Base-by-base conservation (phyloP, 2,113 vertebrate genomes). In the Otolemur garnettii region DNA sequence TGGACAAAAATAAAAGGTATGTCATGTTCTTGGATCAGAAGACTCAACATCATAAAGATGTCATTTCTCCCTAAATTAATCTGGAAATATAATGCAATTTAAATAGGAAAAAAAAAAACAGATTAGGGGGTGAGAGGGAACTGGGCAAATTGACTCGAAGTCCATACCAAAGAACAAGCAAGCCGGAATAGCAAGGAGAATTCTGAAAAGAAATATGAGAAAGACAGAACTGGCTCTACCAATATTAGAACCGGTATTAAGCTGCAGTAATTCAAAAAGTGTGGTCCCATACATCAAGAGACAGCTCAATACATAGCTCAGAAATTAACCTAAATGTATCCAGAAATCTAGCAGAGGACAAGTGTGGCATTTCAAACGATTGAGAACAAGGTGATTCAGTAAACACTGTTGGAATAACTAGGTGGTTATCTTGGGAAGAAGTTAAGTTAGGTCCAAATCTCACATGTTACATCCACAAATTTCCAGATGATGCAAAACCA, bases 321-420 rank as follows among this genome's bases (percentile, higher is more conserved):
- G 42, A 94, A 93, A 66, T 45, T 87, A 95, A 57, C 30, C 57
- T 85, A 78, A 78, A 53, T 78, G 80, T 42, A 74, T 30, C 42
- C n/a, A 92, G 81, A 92, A 72, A 92, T 85, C 85, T 81, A 91
- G 42, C 79, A 33, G 78, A 91, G 30, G 93, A 74, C 88, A 91
- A 95, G 42, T 9, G 55, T 60, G 55, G 12, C 87, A 57, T 87
- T 78, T 97, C 64, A 96, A 87, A 77, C 57, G 77, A 5, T 22
- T 5, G 89, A 38, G 21, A 88, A 84, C 22, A 95, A 92, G 60
- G 21, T 94, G 59, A 82, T 91, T 38, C 55, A 77, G 30, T 45
- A 83, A 94, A 80, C 4, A 9, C 57, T 94, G 19, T 21, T 96
- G 90, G 7, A 87, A 80, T 90, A 90, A 93, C 17, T 84, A 66